Conservation (phyloP, 1,140 invertebrate genomes). For the Alviniconcha marisindica region DNA sequence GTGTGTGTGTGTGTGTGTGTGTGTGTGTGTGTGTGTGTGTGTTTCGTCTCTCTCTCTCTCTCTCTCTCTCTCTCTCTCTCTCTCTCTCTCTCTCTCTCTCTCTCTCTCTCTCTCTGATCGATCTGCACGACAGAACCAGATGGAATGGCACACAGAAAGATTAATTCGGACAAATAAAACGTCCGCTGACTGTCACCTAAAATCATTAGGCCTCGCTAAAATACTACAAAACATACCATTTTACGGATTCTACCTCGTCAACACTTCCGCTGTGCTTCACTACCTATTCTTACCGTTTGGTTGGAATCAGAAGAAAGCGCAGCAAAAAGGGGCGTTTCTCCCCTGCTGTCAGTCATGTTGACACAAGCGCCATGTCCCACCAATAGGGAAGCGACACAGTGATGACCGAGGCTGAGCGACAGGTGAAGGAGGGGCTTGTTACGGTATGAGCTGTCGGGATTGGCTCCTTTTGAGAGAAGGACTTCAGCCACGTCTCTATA, state of each 20-base stretch:
- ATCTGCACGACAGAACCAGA: too few species aligned
- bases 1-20: too few species aligned
- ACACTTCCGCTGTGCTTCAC: too few species aligned
- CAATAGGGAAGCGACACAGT: neutral
- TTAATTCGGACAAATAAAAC: too few species aligned
- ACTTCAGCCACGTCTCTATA: constrained; percentile 1
- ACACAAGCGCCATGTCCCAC: constrained; percentile 20
- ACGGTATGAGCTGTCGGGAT: neutral
- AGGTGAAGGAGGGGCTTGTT: constrained; percentile 30
- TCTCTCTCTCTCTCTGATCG: neutral
- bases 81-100: neutral
- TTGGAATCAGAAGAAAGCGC: neutral
- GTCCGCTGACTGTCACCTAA: too few species aligned
- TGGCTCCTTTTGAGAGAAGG: neutral
- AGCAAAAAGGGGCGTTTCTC: constrained; percentile 34
- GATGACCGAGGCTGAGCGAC: constrained; percentile 8
- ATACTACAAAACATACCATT: too few species aligned
- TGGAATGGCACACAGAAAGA: too few species aligned
- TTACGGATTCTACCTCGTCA: too few species aligned
- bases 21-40: too few species aligned
- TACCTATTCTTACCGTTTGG: neutral
- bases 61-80: neutral
- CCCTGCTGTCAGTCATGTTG: constrained; percentile 20
- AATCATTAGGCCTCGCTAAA: too few species aligned
- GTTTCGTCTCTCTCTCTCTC: neutral